Conservation (phyloP, 1,140 invertebrate genomes). For the Hermetia illucens region DNA sequence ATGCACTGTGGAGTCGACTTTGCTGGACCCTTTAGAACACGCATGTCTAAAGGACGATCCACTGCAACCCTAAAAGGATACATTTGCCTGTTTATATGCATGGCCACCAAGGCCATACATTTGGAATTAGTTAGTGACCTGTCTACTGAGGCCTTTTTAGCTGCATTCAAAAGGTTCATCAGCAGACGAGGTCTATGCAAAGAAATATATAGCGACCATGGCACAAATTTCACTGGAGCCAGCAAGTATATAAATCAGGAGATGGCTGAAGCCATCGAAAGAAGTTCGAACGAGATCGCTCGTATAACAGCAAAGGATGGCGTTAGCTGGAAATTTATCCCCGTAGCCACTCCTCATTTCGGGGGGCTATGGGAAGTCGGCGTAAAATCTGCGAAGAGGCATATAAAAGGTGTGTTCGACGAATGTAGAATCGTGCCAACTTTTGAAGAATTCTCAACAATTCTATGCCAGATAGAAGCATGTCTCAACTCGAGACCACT, state of each 20-base stretch:
- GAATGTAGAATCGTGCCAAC: slow-evolving; percentile 10
- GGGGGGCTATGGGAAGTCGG: slow-evolving; percentile 21
- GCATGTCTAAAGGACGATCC: slow-evolving; percentile 6
- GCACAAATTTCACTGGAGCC: slow-evolving; percentile 22
- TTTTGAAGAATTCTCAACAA: slow-evolving; percentile 15
- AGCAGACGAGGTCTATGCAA: slow-evolving; percentile 12
- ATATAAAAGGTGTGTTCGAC: slow-evolving; percentile 10
- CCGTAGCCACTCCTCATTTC: slow-evolving; percentile 10
- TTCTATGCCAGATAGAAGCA: slow-evolving; percentile 12
- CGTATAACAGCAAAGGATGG: no score
- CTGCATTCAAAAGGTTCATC: slow-evolving; percentile 18
- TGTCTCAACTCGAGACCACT: slow-evolving; percentile 10
- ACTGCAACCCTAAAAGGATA: slow-evolving; percentile 11
- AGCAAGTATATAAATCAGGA: no score
- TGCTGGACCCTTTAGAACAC: slow-evolving; percentile 23
- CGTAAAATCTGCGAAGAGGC: slow-evolving; percentile 16
- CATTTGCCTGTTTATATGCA: slow-evolving; percentile 14
- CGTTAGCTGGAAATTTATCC: no score
- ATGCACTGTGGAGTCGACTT: slow-evolving; percentile 25
- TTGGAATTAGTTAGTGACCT: slow-evolving; percentile 25
- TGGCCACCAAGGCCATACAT: slow-evolving; percentile 24
- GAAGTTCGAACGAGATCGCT: no score
- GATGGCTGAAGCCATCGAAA: no score
- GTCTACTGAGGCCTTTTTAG: slow-evolving; percentile 18
- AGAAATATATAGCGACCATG: slow-evolving; percentile 18